Percentiles rank a stretch among this genome's conserved stretches.
phyloP scores from a whole-genome alignment of 2,888 invertebrate species.

The Melanophora roralis region DNA sequence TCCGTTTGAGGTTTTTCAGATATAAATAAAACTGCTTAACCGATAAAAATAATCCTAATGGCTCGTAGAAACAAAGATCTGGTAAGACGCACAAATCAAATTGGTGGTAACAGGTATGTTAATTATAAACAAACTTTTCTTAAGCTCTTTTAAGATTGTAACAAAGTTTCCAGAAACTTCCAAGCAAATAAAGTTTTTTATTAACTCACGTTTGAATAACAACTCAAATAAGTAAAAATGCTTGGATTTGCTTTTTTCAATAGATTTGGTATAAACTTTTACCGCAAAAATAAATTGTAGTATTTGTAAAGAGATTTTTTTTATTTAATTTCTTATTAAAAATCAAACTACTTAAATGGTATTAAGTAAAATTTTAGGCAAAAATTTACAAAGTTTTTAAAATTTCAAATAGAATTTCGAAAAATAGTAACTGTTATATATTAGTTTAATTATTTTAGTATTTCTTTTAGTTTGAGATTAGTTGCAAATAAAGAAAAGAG shows the following conservation, averaged over 20 bases:
- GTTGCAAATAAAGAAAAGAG: slow-evolving; percentile 63
- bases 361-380: not conserved
- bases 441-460: not conserved
- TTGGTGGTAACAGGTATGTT: not conserved
- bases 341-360: not conserved
- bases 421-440: slow-evolving; percentile 38
- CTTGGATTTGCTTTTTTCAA: no score
- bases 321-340: slow-evolving; percentile 35
- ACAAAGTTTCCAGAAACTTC: slow-evolving; percentile 68
- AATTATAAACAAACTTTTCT: not conserved
- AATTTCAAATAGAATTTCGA: slow-evolving; percentile 28
- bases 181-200: slow-evolving; percentile 65
- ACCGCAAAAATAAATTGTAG: slow-evolving; percentile 3
- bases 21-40: not conserved
- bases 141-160: slow-evolving; percentile 60
- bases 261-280: not conserved
- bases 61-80: not conserved
- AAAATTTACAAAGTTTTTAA: not conserved
- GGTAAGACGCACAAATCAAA: slow-evolving; percentile 23
- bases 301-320: slow-evolving; percentile 38
- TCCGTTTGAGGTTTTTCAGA: slow-evolving; percentile 9
- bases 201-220: not conserved
- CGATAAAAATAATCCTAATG: not conserved
- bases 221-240: not conserved
- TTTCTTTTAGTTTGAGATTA: slow-evolving; percentile 29